Conservation (phyloP, 2,797 vertebrate genomes). For the Macroramphosus scolopax region DNA sequence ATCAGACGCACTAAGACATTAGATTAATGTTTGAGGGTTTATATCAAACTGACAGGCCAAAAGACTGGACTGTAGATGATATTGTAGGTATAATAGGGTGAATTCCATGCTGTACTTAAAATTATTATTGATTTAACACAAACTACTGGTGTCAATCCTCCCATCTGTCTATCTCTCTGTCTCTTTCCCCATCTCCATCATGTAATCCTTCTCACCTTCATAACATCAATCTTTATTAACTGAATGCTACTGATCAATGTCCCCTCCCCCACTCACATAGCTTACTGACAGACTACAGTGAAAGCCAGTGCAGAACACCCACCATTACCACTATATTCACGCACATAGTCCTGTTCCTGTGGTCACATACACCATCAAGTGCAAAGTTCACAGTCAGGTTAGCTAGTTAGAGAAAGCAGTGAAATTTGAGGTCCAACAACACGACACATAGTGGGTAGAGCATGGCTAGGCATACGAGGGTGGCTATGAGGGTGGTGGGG, state of each 20-base stretch:
- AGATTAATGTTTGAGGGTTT: conserved; percentile 2
- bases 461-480: conserved; percentile 72
- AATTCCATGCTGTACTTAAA: too few relatives aligned
- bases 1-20: neutral
- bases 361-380: conserved; percentile 9
- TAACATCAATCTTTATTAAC: conserved; percentile 59
- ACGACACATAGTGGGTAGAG: conserved; percentile 64
- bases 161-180: conserved; percentile 48
- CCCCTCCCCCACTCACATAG: conserved; percentile 76
- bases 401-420: conserved; percentile 16
- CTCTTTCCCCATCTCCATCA: conserved; percentile 47
- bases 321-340: conserved; percentile 13
- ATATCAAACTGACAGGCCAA: conserved; percentile 45
- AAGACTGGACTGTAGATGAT: conserved; percentile 3
- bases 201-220: conserved; percentile 51
- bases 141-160: conserved; percentile 40
- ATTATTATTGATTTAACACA: conserved; percentile 13
- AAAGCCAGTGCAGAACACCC: conserved; percentile 67
- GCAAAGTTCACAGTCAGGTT: conserved; percentile 11
- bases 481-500: conserved; percentile 25
- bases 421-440: conserved; percentile 35
- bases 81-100: too few relatives aligned
- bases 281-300: conserved; percentile 81
- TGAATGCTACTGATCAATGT: conserved; percentile 70
- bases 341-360: conserved; percentile 34